phyloP scores from a whole-genome alignment of 2,797 vertebrate genomes.

The Micropoecilia bifurca region DNA sequence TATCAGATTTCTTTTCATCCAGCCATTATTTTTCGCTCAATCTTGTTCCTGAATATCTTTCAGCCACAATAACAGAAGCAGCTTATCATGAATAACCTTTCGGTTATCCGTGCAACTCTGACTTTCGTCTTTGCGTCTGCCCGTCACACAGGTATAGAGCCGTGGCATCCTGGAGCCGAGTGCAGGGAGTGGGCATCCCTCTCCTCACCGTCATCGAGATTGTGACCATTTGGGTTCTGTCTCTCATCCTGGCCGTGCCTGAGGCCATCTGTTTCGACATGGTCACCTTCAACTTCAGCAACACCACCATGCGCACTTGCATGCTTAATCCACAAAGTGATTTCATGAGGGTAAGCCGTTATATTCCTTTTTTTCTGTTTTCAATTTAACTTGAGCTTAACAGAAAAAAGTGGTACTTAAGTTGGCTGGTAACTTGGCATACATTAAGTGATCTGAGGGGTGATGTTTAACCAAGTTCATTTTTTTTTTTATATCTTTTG shows the following conservation, averaged over 20 bases:
- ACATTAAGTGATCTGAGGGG: background rate
- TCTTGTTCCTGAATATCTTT: background rate
- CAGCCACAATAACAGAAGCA: background rate
- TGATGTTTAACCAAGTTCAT: background rate
- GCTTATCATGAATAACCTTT: background rate
- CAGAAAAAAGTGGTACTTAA: background rate
- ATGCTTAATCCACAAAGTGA: constrained; percentile 84
- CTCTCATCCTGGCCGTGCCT: constrained; percentile 92
- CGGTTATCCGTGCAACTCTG: background rate
- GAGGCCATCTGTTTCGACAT: constrained; percentile 92
- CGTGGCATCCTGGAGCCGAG: constrained; percentile 97
- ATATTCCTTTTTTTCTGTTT: background rate
- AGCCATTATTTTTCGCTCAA: background rate
- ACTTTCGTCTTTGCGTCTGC: background rate
- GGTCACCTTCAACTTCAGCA: constrained; percentile 80
- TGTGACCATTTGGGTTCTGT: constrained; percentile 91
- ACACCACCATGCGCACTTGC: constrained; percentile 81
- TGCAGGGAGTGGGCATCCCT: constrained; percentile 96
- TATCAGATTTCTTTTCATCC: background rate
- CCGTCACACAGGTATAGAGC: constrained; percentile 88
- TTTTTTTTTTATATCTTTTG: background rate
- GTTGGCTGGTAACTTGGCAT: background rate
- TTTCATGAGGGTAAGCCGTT: constrained; percentile 83
- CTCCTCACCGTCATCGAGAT: constrained; percentile 93
- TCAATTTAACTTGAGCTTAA: background rate